A percentile compares a stretch with the other conserved stretches of the same genome.
Evolutionary conservation across 2,888 invertebrate genomes (phyloP).

Genomic region (Temnothorax ravouxi): DNA sequence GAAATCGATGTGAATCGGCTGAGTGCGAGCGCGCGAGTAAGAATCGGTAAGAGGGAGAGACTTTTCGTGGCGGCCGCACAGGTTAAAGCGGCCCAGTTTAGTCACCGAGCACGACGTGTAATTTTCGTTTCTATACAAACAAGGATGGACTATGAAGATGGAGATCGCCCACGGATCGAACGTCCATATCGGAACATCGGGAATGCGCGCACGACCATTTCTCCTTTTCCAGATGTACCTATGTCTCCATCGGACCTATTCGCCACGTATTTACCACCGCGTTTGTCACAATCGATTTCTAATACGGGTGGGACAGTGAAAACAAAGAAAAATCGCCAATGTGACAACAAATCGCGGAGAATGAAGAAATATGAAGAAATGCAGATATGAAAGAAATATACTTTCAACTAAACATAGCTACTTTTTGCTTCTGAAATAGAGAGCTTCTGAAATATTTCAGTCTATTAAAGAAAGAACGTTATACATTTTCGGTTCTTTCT

Average conservation of each 20-base stretch:
- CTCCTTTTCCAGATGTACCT: neutral
- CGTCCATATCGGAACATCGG: neutral
- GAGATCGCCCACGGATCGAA: neutral
- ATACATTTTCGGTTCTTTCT: neutral
- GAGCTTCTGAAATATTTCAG: neutral
- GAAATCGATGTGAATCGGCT: slow-evolving; percentile 59
- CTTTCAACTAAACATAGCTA: neutral
- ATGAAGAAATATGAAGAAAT: neutral
- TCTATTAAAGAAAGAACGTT: neutral
- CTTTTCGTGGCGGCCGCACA: slow-evolving; percentile 25
- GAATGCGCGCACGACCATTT: neutral
- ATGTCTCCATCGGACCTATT: neutral
- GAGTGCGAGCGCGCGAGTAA: slow-evolving; percentile 38
- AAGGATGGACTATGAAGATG: neutral
- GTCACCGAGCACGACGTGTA: neutral
- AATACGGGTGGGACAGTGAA: neutral
- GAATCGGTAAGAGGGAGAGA: slow-evolving; percentile 61
- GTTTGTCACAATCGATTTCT: neutral
- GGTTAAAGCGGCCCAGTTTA: slow-evolving; percentile 23
- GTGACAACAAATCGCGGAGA: neutral
- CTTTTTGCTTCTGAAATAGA: neutral
- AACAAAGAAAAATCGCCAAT: neutral
- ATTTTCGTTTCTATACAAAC: neutral
- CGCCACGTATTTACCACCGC: neutral
- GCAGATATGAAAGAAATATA: slow-evolving; percentile 6